Base-by-base conservation (phyloP, 2,113 vertebrate genomes). In the Daubentonia madagascariensis region DNA sequence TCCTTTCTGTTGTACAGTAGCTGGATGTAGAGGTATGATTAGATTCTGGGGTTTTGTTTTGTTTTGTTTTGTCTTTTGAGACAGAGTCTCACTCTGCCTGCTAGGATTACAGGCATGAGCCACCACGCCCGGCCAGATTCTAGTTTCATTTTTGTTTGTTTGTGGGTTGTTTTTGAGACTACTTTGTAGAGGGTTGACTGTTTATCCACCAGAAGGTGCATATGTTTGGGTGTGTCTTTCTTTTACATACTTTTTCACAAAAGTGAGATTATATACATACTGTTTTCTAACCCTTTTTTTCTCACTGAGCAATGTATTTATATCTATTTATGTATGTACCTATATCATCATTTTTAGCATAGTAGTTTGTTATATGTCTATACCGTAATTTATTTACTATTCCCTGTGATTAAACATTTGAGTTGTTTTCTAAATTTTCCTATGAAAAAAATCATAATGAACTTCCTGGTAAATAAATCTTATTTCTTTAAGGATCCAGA, bases 221-320 rank as follows among this genome's bases (percentile, higher is more conserved):
- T 70, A 52, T 93, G 20, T 57, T 75, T 91, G 94, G 16, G 25
- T 92, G 25, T 76, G 12, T 90, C 37, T 72, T 85, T 92, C 40
- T 79, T 73, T 92, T 61, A 80, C 4, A 28, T 85, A 61, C 17
- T 12, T 92, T 83, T 94, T 65, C 83, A 70, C 54, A 85, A 96
- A 91, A 95, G 28, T 72, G 7, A 86, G 17, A 37, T 50, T 28
- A 37, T 59, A 25, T 75, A 6, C 8, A 40, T 92, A 73, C 30
- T 89, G 4, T 81, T 89, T 96, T 94, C 67, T 93, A 92, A 54
- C 23, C 5, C 32, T 57, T 63, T 63, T 92, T 94, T 96, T 87
- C 32, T 72, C 52, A 45, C 28, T 85, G 28, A 76, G 37, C 25
- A 86, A 8, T 89, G 1, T 81, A 57, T 83, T 70, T 67, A 20